Evolutionary conservation across 2,797 vertebrate genomes (phyloP), one percentile per base, ranked within the genome.

Genomic region (Pseudochromis fuscus): DNA sequence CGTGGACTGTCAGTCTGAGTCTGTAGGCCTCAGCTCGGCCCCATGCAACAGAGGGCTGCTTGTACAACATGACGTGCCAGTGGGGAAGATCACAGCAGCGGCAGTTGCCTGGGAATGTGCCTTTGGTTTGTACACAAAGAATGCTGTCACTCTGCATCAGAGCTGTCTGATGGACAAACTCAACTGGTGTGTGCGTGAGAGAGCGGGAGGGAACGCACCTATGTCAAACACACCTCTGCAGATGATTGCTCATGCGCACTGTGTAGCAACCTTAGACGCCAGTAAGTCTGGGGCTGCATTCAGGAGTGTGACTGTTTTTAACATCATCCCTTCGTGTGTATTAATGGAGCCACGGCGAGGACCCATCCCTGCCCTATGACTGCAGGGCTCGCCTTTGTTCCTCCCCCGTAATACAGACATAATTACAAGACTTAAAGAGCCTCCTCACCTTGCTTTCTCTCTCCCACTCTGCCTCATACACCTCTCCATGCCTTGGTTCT

Each of bases 371-470:
- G 92, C 82, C 79, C 86, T 76, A 77, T 94, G 90, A 92, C 94
- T 92, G 81, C 90, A 93, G 94, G 93, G 92, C 90, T 85, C 50
- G 3, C 61, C 93, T 94, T 94, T 95, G 94, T 94, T 95, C 90
- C 92, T 61, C 71, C 30, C 77, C 82, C 50, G 33, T 88, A 90
- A 91, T 81, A 82, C 87, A 88, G 81, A 85, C 91, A 83, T 94
- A 94, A 95, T 94, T 94, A 94, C 90, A 91, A 91, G 86, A 79
- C 83, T 91, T 88, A 88, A 91, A 93, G 84, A 88, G 75, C 65
- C 76, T 87, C 72, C 79, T 80, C 58, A 77, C 85, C 89, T 89
- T 72, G 82, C 84, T 82, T 88, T 89, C 77, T 77, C 82, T 83
- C 83, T 59, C 42, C 44, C 75, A 64, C 37, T 42, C 23, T 45